Evolutionary conservation across 1,140 invertebrate species (phyloP).

Genomic region (Nilaparvata lugens): DNA sequence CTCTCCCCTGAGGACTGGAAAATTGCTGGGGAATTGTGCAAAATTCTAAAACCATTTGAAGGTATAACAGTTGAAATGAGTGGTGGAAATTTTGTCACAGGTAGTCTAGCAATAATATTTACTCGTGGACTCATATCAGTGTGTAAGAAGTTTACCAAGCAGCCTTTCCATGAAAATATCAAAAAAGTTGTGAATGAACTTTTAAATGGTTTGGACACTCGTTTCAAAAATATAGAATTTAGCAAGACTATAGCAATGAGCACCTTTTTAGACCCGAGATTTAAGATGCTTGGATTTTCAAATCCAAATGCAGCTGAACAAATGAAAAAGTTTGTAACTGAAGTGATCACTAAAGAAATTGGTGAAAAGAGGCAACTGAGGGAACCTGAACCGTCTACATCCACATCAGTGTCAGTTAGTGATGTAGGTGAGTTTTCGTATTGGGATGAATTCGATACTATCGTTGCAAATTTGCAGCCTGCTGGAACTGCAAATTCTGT

Average conservation of each 20-base stretch:
- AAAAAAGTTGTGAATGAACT: too few relatives aligned
- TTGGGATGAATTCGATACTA: too few relatives aligned
- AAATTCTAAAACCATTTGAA: slow-evolving; percentile 31
- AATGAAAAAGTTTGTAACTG: too few relatives aligned
- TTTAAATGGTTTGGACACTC: slow-evolving; percentile 24
- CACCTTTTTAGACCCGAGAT: slow-evolving; percentile 25
- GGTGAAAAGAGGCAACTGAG: too few relatives aligned
- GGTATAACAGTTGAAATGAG: slow-evolving; percentile 35
- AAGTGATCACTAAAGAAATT: too few relatives aligned
- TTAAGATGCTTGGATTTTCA: slow-evolving; percentile 2
- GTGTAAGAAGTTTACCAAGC: slow-evolving; percentile 21
- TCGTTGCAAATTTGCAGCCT: too few relatives aligned
- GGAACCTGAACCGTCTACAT: too few relatives aligned
- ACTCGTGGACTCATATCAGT: slow-evolving; percentile 17
- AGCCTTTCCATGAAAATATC: too few relatives aligned
- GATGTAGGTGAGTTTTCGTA: too few relatives aligned
- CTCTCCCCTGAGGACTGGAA: slow-evolving; percentile 30
- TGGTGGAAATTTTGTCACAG: slow-evolving; percentile 14
- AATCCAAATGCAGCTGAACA: too few relatives aligned
- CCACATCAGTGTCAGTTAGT: too few relatives aligned
- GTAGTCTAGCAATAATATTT: slow-evolving; percentile 27
- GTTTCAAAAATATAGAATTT: slow-evolving; percentile 30
- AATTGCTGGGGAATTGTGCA: slow-evolving; percentile 27
- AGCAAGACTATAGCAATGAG: slow-evolving; percentile 28
- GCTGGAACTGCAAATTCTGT: too few relatives aligned